Conservation (phyloP, 2,888 invertebrate genomes). For the Brachylomia viminalis region DNA sequence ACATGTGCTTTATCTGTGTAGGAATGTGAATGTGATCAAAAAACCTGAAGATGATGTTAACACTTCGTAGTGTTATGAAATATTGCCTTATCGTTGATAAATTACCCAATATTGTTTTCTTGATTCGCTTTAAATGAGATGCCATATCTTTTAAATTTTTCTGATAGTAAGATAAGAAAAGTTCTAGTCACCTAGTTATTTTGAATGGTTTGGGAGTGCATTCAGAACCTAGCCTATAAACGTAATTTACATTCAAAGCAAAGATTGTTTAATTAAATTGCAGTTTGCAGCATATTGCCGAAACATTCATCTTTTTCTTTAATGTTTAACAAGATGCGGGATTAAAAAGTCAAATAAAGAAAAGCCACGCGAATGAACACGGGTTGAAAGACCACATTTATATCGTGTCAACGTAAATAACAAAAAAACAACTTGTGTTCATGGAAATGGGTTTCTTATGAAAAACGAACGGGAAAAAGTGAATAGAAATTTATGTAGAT, state of each 20-base stretch:
- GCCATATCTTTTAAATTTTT: constrained; percentile 10
- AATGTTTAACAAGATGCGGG: constrained; percentile 3
- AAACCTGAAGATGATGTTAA: not conserved
- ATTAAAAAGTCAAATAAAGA: constrained; percentile 28
- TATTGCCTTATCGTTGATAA: constrained; percentile 21
- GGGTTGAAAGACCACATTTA: not conserved
- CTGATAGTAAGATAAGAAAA: not conserved
- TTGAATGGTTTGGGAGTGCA: not conserved
- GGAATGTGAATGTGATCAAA: not conserved
- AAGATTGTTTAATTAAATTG: not conserved
- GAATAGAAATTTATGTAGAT: constrained; percentile 51
- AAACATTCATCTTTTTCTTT: not conserved
- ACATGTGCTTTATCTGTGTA: not conserved
- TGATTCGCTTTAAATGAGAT: constrained; percentile 26
- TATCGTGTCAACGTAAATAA: constrained; percentile 14
- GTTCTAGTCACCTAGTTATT: constrained; percentile 11
- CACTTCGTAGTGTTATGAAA: constrained; percentile 26
- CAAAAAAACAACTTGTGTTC: not conserved
- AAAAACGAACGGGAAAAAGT: constrained; percentile 45
- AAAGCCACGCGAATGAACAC: not conserved
- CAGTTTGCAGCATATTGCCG: not conserved
- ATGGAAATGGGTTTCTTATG: constrained; percentile 27
- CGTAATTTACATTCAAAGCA: not conserved
- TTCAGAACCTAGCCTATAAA: not conserved
- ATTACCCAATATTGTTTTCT: constrained; percentile 29